phyloP scores from a whole-genome alignment of 2,113 vertebrate genomes.

The Eretmochelys imbricata region DNA sequence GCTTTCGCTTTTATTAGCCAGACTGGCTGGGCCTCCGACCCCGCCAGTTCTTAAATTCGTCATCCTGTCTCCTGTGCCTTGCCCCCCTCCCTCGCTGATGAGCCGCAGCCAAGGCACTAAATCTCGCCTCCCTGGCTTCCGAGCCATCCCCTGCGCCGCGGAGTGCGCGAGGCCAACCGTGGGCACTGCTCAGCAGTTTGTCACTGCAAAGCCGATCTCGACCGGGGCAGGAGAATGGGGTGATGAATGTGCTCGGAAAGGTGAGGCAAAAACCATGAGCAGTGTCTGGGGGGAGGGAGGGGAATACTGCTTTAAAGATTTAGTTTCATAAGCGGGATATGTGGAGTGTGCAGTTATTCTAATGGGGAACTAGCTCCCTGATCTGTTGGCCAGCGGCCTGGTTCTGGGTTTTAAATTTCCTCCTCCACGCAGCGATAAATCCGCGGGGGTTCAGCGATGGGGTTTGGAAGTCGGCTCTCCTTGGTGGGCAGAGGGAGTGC shows the following conservation, averaged over 20 bases:
- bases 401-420: constrained; percentile 44
- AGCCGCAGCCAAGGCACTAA: constrained; percentile 15
- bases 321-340: background rate
- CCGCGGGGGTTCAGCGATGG: constrained; percentile 18
- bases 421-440: constrained; percentile 10
- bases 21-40: constrained; percentile 47
- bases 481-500: background rate
- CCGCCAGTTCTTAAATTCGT: constrained; percentile 51
- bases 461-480: background rate
- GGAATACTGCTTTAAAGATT: constrained; percentile 13
- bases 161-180: constrained; percentile 68
- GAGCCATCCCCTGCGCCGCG: constrained; percentile 42
- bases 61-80: background rate
- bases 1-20: constrained; percentile 36
- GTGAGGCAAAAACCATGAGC: constrained; percentile 3
- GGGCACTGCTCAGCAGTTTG: constrained; percentile 37
- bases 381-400: constrained; percentile 3
- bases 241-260: constrained; percentile 20
- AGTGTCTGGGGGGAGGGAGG: background rate
- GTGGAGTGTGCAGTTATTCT: constrained; percentile 2
- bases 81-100: constrained; percentile 2
- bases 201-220: constrained; percentile 37
- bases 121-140: constrained; percentile 47
- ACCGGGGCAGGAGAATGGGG: constrained; percentile 32
- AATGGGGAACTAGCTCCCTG: constrained; percentile 5